These are phyloP conservation scores for Stichopus chloronotus DNA, from an alignment of 35 echinoderm and acorn worm genomes.

Conservation along the genomic window DNA sequence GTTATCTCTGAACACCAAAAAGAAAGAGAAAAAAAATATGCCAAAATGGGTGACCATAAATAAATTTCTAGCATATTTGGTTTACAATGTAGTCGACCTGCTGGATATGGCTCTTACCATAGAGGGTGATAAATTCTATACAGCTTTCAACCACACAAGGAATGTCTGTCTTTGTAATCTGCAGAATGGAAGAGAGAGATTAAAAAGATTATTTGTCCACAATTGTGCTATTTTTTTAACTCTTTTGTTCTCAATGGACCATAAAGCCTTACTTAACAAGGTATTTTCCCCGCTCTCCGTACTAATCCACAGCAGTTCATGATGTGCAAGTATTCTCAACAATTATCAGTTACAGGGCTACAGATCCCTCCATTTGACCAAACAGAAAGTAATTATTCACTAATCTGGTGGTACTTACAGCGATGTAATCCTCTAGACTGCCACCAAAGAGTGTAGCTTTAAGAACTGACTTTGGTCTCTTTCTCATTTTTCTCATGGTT, in stretches of 20 bases:
- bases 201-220: not conserved
- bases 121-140: slow-evolving; percentile 70
- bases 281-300: too few species aligned
- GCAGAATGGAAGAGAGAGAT: not conserved
- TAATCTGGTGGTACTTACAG: slow-evolving; percentile 55
- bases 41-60: too few species aligned
- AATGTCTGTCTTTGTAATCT: slow-evolving; percentile 68
- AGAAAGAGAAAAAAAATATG: not conserved
- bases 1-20: too few species aligned
- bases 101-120: slow-evolving; percentile 57
- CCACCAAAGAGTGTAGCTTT: slow-evolving; percentile 79
- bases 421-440: slow-evolving; percentile 65
- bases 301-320: too few species aligned
- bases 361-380: too few species aligned
- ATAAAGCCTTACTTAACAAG: too few species aligned
- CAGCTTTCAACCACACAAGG: slow-evolving; percentile 76
- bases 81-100: not conserved
- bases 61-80: not conserved
- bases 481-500: slow-evolving; percentile 22
- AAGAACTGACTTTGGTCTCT: slow-evolving; percentile 67
- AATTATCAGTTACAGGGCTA: too few species aligned
- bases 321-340: too few species aligned
- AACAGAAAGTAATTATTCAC: too few species aligned
- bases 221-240: too few species aligned
- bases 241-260: too few species aligned